Percentiles rank a stretch among this genome's conserved stretches.
These are phyloP conservation scores for Megaceryle torquata DNA, from an alignment of 2,113 vertebrate genomes.

Conservation along the genomic window DNA sequence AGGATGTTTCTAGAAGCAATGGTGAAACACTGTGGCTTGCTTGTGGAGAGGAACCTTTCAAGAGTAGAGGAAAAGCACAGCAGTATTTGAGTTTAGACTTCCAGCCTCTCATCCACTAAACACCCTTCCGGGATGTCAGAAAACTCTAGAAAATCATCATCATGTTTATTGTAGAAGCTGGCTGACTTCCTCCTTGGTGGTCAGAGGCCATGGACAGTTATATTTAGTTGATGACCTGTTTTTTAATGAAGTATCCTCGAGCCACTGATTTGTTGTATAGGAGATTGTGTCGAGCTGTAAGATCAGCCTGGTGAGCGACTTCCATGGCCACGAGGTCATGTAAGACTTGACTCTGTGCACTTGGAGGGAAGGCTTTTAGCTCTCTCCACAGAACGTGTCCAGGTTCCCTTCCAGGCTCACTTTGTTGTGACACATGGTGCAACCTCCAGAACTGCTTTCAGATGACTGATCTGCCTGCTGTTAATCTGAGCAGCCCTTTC, in stretches of 20 bases:
- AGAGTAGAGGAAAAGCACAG: not conserved
- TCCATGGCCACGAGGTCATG: fast-evolving
- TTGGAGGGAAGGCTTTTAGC: not conserved
- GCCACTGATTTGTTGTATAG: fast-evolving
- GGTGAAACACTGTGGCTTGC: not conserved
- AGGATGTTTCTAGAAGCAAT: not conserved
- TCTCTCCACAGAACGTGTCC: not conserved
- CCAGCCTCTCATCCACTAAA: not conserved
- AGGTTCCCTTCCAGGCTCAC: not conserved
- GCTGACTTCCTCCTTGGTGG: not conserved
- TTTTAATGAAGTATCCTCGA: not conserved
- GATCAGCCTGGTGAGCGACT: fast-evolving
- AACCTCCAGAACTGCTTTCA: not conserved
- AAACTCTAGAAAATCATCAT: not conserved
- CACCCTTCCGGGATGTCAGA: not conserved
- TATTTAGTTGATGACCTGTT: not conserved
- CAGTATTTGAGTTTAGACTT: not conserved
- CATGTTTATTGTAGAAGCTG: not conserved
- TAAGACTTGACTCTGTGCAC: not conserved
- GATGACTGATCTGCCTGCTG: not conserved
- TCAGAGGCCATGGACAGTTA: not conserved
- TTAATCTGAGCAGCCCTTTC: not conserved
- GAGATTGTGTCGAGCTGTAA: not conserved
- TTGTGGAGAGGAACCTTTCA: not conserved
- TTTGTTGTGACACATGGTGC: not conserved